These are phyloP conservation scores for Catamblyrhynchus diadema DNA, from an alignment of 2,797 vertebrate species.

Conservation along the genomic window DNA sequence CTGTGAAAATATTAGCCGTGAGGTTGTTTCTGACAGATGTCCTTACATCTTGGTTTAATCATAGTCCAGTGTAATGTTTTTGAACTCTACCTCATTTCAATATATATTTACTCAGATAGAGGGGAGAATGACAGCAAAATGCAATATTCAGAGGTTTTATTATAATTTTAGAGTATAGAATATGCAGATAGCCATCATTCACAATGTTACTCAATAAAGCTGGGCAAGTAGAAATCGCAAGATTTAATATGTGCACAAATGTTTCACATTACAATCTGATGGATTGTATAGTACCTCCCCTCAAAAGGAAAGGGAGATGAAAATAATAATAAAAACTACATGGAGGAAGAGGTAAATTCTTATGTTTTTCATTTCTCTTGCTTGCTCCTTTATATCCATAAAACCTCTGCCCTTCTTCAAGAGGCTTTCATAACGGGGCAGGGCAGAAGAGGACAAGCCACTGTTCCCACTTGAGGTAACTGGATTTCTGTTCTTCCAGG, in stretches of 20 bases:
- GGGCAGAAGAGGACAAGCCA: neutral
- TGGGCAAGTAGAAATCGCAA: constrained; percentile 12
- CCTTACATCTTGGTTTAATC: constrained; percentile 31
- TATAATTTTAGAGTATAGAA: neutral
- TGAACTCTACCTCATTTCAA: constrained; percentile 28
- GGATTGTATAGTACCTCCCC: neutral
- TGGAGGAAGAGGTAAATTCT: neutral
- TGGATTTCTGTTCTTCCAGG: neutral
- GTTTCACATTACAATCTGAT: constrained; percentile 37
- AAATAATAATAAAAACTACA: neutral
- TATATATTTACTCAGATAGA: neutral
- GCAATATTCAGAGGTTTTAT: neutral
- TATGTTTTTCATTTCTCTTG: neutral
- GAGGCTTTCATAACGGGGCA: neutral
- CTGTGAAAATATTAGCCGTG: constrained; percentile 43
- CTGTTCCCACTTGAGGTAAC: fast-evolving
- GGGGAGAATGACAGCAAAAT: neutral
- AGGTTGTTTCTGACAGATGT: constrained; percentile 14
- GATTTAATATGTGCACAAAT: neutral
- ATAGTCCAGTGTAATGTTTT: neutral
- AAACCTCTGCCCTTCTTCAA: neutral
- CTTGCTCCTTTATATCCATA: neutral
- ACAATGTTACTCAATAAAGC: constrained; percentile 11
- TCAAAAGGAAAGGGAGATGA: neutral
- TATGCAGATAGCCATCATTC: neutral